phyloP scores from a whole-genome alignment of 2,797 vertebrate genomes.

The Sardinella longiceps region DNA sequence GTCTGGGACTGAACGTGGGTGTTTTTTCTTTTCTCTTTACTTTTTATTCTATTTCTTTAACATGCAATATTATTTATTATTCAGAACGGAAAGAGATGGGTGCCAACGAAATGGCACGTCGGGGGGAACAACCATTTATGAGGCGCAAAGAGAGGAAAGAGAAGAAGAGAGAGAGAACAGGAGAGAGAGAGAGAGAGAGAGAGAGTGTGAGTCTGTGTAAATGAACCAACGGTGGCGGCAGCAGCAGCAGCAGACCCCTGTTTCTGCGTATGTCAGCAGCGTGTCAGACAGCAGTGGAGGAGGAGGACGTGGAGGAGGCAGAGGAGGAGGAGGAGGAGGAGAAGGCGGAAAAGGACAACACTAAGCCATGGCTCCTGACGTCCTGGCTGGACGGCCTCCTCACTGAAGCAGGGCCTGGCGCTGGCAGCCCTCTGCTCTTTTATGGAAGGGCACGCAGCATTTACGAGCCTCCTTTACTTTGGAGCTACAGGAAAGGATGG shows the following conservation, averaged over 20 bases:
- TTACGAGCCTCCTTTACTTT: constrained; percentile 1
- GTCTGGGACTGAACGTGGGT: not conserved
- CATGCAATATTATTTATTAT: constrained; percentile 14
- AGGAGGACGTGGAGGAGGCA: not conserved
- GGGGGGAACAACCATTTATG: constrained; percentile 19
- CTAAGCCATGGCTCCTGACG: not conserved
- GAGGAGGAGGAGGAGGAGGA: not conserved
- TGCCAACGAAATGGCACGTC: not conserved
- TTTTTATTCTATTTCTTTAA: not conserved
- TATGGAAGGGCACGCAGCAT: not conserved
- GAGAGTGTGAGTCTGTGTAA: not conserved
- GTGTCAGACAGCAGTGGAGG: not conserved
- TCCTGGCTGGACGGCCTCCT: not conserved
- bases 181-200: not conserved
- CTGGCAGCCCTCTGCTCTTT: not conserved
- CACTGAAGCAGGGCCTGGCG: not conserved
- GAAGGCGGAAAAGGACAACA: not conserved
- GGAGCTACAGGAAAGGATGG: not conserved
- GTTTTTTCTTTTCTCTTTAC: not conserved
- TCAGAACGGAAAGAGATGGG: constrained; percentile 19
- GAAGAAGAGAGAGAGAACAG: not conserved
- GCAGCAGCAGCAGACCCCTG: not conserved
- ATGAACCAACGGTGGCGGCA: not conserved
- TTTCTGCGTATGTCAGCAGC: constrained; percentile 6
- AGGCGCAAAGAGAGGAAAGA: constrained; percentile 1